Evolutionary conservation across 92 coral and sea anemone genomes (phyloP).

Genomic region (Epizoanthus fatuus): DNA sequence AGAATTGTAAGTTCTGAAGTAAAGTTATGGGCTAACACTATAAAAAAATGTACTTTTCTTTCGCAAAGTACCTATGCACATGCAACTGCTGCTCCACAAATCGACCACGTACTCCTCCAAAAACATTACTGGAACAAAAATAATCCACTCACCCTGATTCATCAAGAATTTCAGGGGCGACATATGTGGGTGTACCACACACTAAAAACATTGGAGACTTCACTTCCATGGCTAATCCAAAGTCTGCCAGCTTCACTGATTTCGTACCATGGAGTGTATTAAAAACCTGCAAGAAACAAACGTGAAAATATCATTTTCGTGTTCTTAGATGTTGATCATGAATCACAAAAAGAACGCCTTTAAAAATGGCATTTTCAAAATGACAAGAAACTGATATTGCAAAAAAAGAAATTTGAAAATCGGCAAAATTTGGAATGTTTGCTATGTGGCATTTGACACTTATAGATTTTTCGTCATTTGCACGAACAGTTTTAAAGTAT

Average conservation of each 20-base stretch:
- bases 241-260: conserved; percentile 92
- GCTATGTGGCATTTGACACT: too few relatives aligned
- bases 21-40: not conserved
- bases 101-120: not conserved
- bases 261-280: conserved; percentile 71
- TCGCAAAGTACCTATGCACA: not conserved
- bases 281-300: conserved; percentile 71
- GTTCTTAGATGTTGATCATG: not conserved
- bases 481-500: too few relatives aligned
- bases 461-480: too few relatives aligned
- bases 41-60: not conserved
- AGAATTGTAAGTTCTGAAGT: too few relatives aligned
- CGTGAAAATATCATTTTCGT: not conserved
- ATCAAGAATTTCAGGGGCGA: conserved; percentile 93
- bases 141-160: conserved; percentile 80
- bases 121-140: not conserved
- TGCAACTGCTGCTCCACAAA: not conserved
- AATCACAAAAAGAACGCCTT: not conserved
- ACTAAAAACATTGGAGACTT: conserved; percentile 87
- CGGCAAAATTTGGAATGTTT: not conserved
- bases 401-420: not conserved
- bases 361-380: not conserved
- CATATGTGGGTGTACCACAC: conserved; percentile 94
- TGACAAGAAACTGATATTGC: not conserved
- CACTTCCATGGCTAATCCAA: conserved; percentile 92